Base-by-base conservation (phyloP, 1,140 invertebrate genomes). In the Lepidurus couesii region DNA sequence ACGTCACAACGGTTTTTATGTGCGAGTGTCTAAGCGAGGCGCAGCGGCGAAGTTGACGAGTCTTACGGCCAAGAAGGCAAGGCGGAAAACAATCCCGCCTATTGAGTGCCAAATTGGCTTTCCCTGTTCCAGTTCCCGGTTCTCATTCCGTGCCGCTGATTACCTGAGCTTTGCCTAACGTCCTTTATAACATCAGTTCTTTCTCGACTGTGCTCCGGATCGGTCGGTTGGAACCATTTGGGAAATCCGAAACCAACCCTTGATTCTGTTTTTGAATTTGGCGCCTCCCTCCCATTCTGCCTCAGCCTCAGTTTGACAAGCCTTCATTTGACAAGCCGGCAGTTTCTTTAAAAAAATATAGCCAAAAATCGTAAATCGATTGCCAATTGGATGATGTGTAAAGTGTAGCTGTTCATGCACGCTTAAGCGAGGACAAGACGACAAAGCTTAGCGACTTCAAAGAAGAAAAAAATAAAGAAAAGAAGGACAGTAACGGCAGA, bases 31-130 rank as follows among this genome's bases (percentile, higher is more conserved):
- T n/a, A 21, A 65, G 53, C 53, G 13, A 65, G 53, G 53, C 53
- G 53, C 53, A 65, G 53, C 53, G 53, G 21, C 53, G 16, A 65
- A 65, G 53, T 65, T 65, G 53, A 65, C 53, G 53, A 65, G 53
- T 65, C 53, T 65, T 0, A 65, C 53, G 53, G 53, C 53, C 53
- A 65, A 65, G 53, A 65, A 65, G 53, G 53, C 53, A 65, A 65
- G 53, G 53, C 53, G 53, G 53, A 65, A 65, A 65, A 65, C 53
- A 65, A 65, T 65, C 53, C 53, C 53, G 53, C 53, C 53, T 65
- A 65, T 65, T 65, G 53, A 65, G 53, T 65, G 53, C 53, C 53
- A 65, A 65, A 65, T 65, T 65, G 53, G 53, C 53, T 65, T 65
- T n/a, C 53, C 53, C 21, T 65, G 53, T 65, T 65, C 53, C 53